A percentile compares a stretch with the other conserved stretches of the same genome.
Evolutionary conservation across 2,113 vertebrate species (phyloP).

Genomic region (Podarcis raffonei): DNA sequence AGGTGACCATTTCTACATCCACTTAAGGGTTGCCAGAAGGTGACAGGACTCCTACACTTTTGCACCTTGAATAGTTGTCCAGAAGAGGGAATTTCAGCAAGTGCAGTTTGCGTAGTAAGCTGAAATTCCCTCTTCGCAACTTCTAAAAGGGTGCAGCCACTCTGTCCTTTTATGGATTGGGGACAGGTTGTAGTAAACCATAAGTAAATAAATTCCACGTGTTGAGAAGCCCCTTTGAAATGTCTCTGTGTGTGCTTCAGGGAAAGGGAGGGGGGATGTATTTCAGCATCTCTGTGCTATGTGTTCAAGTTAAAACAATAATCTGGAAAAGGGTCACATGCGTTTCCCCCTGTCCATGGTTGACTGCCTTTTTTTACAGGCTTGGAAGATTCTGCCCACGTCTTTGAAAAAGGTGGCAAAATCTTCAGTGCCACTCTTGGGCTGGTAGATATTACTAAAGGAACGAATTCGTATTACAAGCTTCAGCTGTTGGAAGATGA

Average conservation of each 20-base stretch:
- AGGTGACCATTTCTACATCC: slow-evolving; percentile 74
- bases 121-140: background rate
- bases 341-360: background rate
- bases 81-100: background rate
- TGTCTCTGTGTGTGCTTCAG: background rate
- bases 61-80: background rate
- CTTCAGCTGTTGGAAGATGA: slow-evolving; percentile 95
- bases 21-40: background rate
- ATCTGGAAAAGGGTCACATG: slow-evolving; percentile 1
- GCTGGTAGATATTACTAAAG: slow-evolving; percentile 92
- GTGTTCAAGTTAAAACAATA: background rate
- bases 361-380: slow-evolving; percentile 71
- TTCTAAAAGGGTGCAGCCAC: background rate
- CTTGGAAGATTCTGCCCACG: slow-evolving; percentile 93
- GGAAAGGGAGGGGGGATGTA: background rate
- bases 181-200: too few species aligned
- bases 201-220: background rate
- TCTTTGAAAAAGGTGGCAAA: slow-evolving; percentile 92
- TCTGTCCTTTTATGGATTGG: too few species aligned
- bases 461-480: slow-evolving; percentile 98
- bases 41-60: background rate
- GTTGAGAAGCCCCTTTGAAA: background rate
- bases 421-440: slow-evolving; percentile 96
- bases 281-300: background rate
- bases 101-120: too few species aligned